Evolutionary conservation across 2,888 invertebrate genomes (phyloP).

Genomic region (Chymomyza caudatula): DNA sequence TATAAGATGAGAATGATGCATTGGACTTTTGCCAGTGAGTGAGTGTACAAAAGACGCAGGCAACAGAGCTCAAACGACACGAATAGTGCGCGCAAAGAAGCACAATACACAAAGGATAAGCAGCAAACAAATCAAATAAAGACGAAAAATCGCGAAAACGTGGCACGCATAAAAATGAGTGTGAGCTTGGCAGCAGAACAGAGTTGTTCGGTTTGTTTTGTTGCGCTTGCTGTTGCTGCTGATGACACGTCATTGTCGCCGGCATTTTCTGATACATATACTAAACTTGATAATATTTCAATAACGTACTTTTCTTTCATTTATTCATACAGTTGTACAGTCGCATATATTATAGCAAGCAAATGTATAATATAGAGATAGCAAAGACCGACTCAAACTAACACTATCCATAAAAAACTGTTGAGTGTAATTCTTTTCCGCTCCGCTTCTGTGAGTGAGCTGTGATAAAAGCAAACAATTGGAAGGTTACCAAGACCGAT

Average conservation of each 20-base stretch:
- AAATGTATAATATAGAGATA: slow-evolving; percentile 45
- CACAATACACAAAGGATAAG: slow-evolving; percentile 1
- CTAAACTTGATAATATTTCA: slow-evolving; percentile 38
- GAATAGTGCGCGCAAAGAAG: slow-evolving; percentile 40
- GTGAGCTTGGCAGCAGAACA: slow-evolving; percentile 11
- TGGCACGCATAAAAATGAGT: slow-evolving; percentile 54
- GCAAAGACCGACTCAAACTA: slow-evolving; percentile 31
- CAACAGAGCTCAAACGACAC: slow-evolving; percentile 10
- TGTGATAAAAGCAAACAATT: slow-evolving; percentile 53
- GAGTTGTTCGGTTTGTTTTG: background rate
- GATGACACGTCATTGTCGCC: slow-evolving; percentile 57
- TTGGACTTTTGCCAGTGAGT: slow-evolving; percentile 38
- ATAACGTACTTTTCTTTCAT: slow-evolving; percentile 33
- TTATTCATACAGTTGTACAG: slow-evolving; percentile 53
- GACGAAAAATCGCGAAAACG: slow-evolving; percentile 48
- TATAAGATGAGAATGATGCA: slow-evolving; percentile 30
- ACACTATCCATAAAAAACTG: slow-evolving; percentile 23
- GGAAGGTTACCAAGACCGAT: slow-evolving; percentile 14
- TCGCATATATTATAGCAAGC: slow-evolving; percentile 15
- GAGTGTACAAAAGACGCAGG: slow-evolving; percentile 15
- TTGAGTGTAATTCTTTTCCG: slow-evolving; percentile 32
- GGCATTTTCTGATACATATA: slow-evolving; percentile 49
- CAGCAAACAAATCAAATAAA: slow-evolving; percentile 29
- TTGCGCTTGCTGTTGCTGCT: slow-evolving; percentile 13
- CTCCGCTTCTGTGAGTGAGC: background rate